phyloP scores from a whole-genome alignment of 2,113 vertebrate genomes.

The Ceyx melanurus region DNA sequence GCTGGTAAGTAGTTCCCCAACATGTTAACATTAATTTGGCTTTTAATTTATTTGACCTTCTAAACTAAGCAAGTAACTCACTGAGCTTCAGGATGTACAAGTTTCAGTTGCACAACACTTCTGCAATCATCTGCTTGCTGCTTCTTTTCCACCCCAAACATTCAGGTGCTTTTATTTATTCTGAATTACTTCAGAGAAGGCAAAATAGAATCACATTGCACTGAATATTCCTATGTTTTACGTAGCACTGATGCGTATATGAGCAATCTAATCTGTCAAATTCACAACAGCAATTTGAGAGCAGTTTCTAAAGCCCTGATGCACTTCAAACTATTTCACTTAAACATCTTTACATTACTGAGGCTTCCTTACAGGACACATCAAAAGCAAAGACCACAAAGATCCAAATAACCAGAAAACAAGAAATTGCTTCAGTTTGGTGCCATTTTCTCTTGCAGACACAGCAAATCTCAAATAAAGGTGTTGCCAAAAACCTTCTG shows the following conservation, averaged over 20 bases:
- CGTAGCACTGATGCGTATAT: not conserved
- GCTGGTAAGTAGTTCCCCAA: constrained; percentile 71
- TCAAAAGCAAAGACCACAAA: not conserved
- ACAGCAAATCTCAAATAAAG: not conserved
- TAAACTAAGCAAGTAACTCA: constrained; percentile 71
- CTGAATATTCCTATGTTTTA: not conserved
- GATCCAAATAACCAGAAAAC: not conserved
- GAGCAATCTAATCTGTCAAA: not conserved
- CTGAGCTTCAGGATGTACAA: constrained; percentile 49
- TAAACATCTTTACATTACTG: not conserved
- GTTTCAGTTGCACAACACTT: not conserved
- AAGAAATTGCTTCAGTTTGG: not conserved
- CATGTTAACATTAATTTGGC: constrained; percentile 76
- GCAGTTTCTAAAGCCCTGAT: not conserved
- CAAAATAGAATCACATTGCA: not conserved
- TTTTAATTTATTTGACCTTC: constrained; percentile 80
- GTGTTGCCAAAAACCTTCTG: not conserved
- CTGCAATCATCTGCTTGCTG: not conserved
- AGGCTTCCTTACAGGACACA: not conserved
- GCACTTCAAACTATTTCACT: not conserved
- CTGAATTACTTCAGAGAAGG: constrained; percentile 51
- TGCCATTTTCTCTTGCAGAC: not conserved
- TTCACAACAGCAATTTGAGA: not conserved
- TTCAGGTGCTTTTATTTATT: constrained; percentile 57
- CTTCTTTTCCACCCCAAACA: constrained; percentile 49